phyloP scores from a whole-genome alignment of 2,888 invertebrate genomes.

The Trachelus stipa region DNA sequence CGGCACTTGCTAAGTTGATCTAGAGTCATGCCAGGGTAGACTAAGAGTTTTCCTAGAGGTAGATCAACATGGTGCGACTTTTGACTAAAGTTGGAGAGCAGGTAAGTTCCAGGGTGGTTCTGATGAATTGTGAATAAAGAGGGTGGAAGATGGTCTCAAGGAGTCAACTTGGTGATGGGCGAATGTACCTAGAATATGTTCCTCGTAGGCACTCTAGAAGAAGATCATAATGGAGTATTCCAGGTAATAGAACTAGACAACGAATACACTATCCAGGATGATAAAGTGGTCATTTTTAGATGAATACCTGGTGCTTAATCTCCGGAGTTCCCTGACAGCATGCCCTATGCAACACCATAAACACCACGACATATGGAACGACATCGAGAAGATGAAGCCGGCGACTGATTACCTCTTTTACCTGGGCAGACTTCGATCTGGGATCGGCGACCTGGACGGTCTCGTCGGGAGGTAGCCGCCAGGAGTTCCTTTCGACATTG shows the following conservation, averaged over 20 bases:
- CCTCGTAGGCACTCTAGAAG: neutral
- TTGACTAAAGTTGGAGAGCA: neutral
- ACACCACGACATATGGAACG: constrained; percentile 11
- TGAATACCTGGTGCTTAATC: neutral
- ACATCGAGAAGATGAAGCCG: constrained; percentile 20
- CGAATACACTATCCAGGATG: neutral
- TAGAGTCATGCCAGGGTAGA: neutral
- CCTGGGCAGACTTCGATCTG: constrained; percentile 81
- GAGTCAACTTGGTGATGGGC: neutral
- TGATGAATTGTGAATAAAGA: neutral
- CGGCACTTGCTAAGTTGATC: neutral
- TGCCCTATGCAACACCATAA: neutral
- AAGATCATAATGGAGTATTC: neutral
- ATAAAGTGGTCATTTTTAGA: neutral
- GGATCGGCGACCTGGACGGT: constrained; percentile 91
- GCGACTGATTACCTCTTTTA: constrained; percentile 64
- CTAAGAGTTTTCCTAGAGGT: neutral
- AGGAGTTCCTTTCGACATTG: constrained; percentile 88
- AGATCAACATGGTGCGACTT: neutral
- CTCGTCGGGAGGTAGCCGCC: constrained; percentile 93
- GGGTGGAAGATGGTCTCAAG: neutral
- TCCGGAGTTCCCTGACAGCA: neutral
- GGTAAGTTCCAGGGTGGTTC: neutral
- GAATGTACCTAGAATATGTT: neutral
- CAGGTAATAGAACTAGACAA: neutral